phyloP scores from a whole-genome alignment of 2,888 invertebrate species.

The Lasioglossum marginatum region DNA sequence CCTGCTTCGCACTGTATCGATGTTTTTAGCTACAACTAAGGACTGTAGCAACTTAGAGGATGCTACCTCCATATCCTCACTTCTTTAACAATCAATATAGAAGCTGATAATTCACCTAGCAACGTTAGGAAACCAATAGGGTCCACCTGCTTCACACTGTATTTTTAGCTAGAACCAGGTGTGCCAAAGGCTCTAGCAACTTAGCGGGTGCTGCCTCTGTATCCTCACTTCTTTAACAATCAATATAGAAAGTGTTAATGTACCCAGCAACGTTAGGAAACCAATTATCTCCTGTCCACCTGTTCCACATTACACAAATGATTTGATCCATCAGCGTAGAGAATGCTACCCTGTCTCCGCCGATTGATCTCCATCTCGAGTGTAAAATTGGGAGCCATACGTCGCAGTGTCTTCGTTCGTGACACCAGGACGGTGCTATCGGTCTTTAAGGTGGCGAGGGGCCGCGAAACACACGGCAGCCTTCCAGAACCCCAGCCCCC shows the following conservation, averaged over 20 bases:
- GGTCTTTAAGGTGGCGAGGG: conserved; percentile 36
- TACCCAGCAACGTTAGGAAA: neutral
- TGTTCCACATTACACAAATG: neutral
- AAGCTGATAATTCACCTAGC: no score
- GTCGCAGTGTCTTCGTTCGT: neutral
- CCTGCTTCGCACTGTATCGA: no score
- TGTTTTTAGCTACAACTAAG: no score
- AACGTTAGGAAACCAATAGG: neutral
- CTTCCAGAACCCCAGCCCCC: conserved; percentile 16
- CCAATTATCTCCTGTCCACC: neutral
- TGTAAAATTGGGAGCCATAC: neutral
- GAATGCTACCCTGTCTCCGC: neutral
- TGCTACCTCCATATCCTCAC: no score
- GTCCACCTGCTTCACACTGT: no score
- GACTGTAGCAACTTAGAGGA: no score
- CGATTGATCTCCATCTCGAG: neutral
- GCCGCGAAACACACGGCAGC: conserved; percentile 11
- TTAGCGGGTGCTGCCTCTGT: neutral
- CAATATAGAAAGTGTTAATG: neutral
- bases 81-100: no score
- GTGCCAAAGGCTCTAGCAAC: neutral
- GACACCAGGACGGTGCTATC: conserved; percentile 9
- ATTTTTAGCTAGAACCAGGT: no score
- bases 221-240: neutral
- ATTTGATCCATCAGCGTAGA: neutral